Conservation (phyloP, 1,140 invertebrate genomes). For the Diachasma alloeum region DNA sequence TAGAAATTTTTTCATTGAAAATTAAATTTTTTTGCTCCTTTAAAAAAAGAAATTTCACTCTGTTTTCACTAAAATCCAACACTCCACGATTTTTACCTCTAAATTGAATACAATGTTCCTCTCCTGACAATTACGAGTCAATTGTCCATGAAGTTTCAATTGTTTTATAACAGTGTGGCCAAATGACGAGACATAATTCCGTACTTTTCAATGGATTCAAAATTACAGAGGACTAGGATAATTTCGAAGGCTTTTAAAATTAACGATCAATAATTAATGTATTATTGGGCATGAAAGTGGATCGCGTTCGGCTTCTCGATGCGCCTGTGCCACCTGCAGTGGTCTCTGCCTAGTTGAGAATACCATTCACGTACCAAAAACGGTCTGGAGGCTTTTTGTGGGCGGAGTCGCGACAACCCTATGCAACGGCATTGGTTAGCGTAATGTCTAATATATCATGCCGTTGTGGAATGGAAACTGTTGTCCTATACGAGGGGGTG, state of each 20-base stretch:
- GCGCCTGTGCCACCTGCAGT: conserved; percentile 25
- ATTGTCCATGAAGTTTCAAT: too few relatives aligned
- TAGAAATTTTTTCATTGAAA: too few relatives aligned
- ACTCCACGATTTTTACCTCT: too few relatives aligned
- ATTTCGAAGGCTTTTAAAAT: background rate
- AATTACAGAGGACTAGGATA: background rate
- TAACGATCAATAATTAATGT: background rate
- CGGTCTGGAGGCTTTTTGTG: conserved; percentile 31
- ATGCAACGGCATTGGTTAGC: conserved; percentile 36
- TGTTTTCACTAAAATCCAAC: too few relatives aligned
- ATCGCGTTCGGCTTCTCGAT: conserved; percentile 31
- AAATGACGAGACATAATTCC: too few relatives aligned
- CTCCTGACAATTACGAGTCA: too few relatives aligned
- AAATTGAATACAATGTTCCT: too few relatives aligned
- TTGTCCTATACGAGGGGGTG: conserved; percentile 14
- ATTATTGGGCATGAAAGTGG: conserved; percentile 31
- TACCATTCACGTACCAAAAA: conserved; percentile 38
- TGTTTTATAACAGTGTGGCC: too few relatives aligned
- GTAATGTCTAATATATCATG: conserved; percentile 41
- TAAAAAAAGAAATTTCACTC: too few relatives aligned
- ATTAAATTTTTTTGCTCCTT: too few relatives aligned
- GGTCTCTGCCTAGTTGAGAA: conserved; percentile 12
- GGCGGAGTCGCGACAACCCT: conserved; percentile 36
- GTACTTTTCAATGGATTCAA: too few relatives aligned
- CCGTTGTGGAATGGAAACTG: conserved; percentile 29